phyloP scores from a whole-genome alignment of 2,797 vertebrate species.

The Tachyglossus aculeatus region DNA sequence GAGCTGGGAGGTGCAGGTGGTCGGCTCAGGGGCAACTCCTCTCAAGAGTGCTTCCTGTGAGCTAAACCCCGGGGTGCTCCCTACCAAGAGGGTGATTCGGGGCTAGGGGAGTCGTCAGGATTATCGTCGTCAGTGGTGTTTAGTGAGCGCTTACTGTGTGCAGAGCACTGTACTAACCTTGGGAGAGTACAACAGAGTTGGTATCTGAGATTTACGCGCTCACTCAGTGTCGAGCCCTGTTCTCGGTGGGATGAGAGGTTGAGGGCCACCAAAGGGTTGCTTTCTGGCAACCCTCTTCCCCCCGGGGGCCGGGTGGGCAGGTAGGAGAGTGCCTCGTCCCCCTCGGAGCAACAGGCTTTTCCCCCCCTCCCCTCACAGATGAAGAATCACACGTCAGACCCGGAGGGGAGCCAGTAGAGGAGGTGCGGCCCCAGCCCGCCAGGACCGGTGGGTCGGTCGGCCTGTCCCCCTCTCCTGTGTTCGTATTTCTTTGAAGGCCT shows the following conservation, averaged over 20 bases:
- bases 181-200: too few species aligned
- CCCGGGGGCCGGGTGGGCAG: not conserved
- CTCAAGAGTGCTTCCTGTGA: fast-evolving
- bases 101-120: too few species aligned
- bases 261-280: too few species aligned
- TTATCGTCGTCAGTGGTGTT: too few species aligned
- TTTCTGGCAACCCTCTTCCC: too few species aligned
- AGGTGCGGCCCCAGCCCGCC: not conserved
- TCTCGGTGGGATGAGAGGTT: too few species aligned
- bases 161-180: too few species aligned
- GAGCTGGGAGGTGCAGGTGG: too few species aligned
- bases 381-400: slow-evolving; percentile 21
- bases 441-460: fast-evolving
- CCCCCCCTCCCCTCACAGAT: slow-evolving; percentile 35
- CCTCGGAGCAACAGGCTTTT: fast-evolving
- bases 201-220: too few species aligned
- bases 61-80: not conserved
- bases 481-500: slow-evolving; percentile 11
- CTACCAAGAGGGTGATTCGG: too few species aligned
- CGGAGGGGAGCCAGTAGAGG: slow-evolving; percentile 19
- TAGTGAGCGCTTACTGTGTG: too few species aligned
- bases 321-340: fast-evolving
- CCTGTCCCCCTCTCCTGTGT: slow-evolving; percentile 3
- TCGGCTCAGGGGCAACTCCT: not conserved
- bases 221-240: too few species aligned